Base-by-base conservation (phyloP, 2,797 vertebrate species). In the Phalloptychus januarius region DNA sequence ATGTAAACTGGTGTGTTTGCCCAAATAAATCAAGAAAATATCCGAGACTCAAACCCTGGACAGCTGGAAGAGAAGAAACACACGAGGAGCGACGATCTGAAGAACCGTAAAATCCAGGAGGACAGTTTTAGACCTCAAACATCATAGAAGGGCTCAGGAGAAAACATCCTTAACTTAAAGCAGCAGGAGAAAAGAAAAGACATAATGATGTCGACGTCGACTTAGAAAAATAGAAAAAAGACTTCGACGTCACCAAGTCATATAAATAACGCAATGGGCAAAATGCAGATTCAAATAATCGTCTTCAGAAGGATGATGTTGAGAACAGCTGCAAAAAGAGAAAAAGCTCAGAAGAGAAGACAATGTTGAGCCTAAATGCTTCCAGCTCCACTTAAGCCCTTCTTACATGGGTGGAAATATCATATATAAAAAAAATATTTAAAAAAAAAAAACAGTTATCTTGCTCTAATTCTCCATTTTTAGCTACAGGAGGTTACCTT, bases 201-300 rank as follows among this genome's bases (percentile, higher is more conserved):
- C 36, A 78, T 2, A 65, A 33, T 5, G 74, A 54, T 23, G 44
- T 83, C 16, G 71, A 28, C 42, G 38, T 12, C 76, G 52, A 85
- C 45, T 38, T 83, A 79, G 8, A 87, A 90, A 89, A 89, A 81
- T 81, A 85, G 74, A 85, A 82, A 85, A 63, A 69, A 33, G 46
- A 42, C 72, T 85, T 74, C 73, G 36, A 82, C 78, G 28, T 80
- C 76, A 75, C 48, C 0, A 67, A 40, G 36, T n/a, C 42, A 25
- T 25, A 44, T 12, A 69, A 69, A 42, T 40, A n/a, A n/a, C 5
- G 40, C n/a, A n/a, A n/a, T 7, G 38, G 70, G 23, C 25, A 54
- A 56, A 45, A 69, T 38, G 44, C 44, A 78, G 63, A 83, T 54
- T 76, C 75, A 54, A 65, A 82, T 40, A 23, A 42, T 31, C 40